These are phyloP conservation scores for Chloroceryle aenea DNA, from an alignment of 2,113 vertebrate species.

Conservation along the genomic window DNA sequence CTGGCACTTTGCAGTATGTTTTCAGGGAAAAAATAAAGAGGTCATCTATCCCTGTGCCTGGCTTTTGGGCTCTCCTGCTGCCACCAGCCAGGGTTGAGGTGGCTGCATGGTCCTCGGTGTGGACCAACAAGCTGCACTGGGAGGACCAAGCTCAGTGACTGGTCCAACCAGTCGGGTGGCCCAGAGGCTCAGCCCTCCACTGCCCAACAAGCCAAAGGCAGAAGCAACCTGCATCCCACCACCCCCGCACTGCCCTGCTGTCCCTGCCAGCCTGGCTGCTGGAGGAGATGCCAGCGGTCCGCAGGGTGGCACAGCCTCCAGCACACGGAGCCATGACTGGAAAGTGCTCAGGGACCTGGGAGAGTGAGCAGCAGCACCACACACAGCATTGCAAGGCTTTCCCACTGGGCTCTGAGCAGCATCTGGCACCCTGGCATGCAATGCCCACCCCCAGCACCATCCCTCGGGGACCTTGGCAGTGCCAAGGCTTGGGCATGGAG, in stretches of 20 bases:
- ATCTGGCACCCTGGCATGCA: neutral
- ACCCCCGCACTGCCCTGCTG: accelerated
- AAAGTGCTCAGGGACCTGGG: neutral
- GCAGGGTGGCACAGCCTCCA: neutral
- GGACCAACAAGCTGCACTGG: accelerated
- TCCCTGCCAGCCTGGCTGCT: neutral
- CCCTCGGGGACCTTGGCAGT: accelerated
- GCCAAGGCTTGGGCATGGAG: neutral
- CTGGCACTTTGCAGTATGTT: neutral
- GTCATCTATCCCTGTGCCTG: neutral
- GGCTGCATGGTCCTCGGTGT: accelerated
- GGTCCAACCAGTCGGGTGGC: accelerated
- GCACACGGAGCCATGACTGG: accelerated
- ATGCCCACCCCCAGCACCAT: neutral
- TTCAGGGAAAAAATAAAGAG: neutral
- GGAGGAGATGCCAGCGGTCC: neutral
- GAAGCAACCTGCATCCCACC: accelerated
- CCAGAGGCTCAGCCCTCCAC: neutral
- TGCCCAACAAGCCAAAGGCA: accelerated
- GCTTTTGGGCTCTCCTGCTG: neutral
- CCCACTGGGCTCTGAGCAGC: accelerated
- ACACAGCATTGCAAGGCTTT: neutral
- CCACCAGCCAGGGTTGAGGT: neutral
- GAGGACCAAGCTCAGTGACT: accelerated
- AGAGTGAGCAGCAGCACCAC: accelerated